phyloP scores from a whole-genome alignment of 1,140 invertebrate species.

The Hetaerina americana region DNA sequence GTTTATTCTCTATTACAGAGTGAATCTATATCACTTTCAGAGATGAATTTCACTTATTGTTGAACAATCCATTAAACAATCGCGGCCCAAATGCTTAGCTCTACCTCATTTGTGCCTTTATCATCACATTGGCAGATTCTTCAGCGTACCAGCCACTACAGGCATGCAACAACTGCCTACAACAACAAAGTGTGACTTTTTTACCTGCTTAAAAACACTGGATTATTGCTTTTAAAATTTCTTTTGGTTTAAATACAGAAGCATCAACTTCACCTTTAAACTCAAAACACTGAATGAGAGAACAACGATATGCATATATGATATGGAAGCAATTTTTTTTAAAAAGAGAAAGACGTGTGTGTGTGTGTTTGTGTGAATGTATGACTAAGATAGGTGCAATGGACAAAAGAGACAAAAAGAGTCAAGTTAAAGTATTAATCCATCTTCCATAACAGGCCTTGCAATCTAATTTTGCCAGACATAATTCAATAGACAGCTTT shows the following conservation, averaged over 20 bases:
- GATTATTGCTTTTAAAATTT: neutral
- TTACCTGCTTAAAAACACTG: neutral
- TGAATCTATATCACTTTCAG: neutral
- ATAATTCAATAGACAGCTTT: neutral
- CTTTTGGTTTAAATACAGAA: neutral
- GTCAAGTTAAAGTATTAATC: neutral
- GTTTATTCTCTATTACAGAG: neutral
- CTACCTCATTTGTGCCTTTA: neutral
- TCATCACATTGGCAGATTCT: neutral
- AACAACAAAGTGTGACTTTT: neutral
- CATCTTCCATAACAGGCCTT: neutral
- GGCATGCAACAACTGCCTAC: neutral
- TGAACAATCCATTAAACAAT: neutral
- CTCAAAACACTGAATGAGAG: neutral
- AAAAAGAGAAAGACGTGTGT: neutral
- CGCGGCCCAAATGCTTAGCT: neutral
- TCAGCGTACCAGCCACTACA: neutral
- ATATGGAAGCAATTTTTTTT: constrained; percentile 1
- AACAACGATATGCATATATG: neutral
- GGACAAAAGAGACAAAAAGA: neutral
- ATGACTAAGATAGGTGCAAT: neutral
- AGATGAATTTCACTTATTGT: neutral
- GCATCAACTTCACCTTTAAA: neutral
- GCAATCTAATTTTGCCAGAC: neutral
- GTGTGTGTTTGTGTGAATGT: neutral